Evolutionary conservation across 1,140 invertebrate genomes (phyloP).

Genomic region (Pseudomyrmex cubaensis): DNA sequence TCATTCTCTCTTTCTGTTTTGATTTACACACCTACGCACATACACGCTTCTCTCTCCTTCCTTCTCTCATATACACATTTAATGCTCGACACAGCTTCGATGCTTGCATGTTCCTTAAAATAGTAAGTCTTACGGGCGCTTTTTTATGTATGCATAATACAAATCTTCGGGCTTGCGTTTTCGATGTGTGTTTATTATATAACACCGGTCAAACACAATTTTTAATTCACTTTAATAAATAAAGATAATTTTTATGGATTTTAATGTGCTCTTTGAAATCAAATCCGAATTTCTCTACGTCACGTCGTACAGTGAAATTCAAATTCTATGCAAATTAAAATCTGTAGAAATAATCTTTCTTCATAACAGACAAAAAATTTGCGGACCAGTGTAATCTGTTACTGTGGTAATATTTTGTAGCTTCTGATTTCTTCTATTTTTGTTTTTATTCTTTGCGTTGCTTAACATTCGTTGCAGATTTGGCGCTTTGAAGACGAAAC

Average conservation of each 20-base stretch:
- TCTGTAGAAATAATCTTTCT: too few species aligned
- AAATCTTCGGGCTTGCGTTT: constrained; percentile 23
- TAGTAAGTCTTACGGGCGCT: constrained; percentile 28
- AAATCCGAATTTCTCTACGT: too few species aligned
- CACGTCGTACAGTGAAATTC: too few species aligned
- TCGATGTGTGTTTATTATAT: constrained; percentile 60
- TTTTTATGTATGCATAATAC: constrained; percentile 21
- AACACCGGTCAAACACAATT: too few species aligned
- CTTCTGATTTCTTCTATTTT: constrained; percentile 17
- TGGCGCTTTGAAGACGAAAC: constrained; percentile 51
- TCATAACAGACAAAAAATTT: too few species aligned
- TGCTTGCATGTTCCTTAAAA: constrained; percentile 40
- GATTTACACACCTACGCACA: background rate
- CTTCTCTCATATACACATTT: constrained; percentile 27
- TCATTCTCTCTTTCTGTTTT: constrained; percentile 33
- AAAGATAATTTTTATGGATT: too few species aligned
- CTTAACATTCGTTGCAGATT: constrained; percentile 72
- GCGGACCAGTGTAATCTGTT: constrained; percentile 12
- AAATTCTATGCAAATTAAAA: too few species aligned
- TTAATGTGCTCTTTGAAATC: too few species aligned
- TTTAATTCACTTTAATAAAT: too few species aligned
- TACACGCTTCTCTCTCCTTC: constrained; percentile 6
- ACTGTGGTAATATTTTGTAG: constrained; percentile 11
- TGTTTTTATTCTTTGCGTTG: constrained; percentile 40
- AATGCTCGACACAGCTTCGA: constrained; percentile 50